Evolutionary conservation across 2,797 vertebrate genomes (phyloP), one percentile per base, ranked within the genome.

Genomic region (Gouania willdenowi): DNA sequence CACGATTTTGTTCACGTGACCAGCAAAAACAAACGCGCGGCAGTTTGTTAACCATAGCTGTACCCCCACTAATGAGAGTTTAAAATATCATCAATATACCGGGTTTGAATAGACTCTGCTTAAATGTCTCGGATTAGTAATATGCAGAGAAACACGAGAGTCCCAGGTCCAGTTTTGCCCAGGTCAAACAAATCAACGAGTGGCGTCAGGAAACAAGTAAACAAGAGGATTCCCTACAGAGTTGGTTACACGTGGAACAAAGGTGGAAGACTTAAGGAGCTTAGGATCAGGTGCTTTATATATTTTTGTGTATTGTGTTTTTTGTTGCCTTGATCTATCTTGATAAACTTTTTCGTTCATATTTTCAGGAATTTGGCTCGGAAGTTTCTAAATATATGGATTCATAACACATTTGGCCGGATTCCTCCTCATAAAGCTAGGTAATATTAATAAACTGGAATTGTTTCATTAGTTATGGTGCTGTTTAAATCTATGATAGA

Each of bases 381-480:
- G 64, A 99, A 95, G 60, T 98, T 91, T 63, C 82, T 97, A 16
- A 77, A 43, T 58, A 75, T 94, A 51, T 99, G 96, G 95, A 87
- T 88, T 21, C 68, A 41, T 44, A 89, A 82, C 25, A 91, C 91
- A 2, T 97, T 99, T 83, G 95, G 95, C 41, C 85, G 83, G 71
- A 52, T 94, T 47, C 81, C 82, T 28, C 91, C 89, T 44, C 90
- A 88, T 17, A 68, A 74, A 82, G 92, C 91, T 62, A 95, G 90
- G 92, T 94, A 87, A 51, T 7, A 1, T 42, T 41, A 21, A 5
- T 2, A n/a, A 27, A n/a, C 2, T 29, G 2, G 1, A 19, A 4
- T 9, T 2, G 1, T 11, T n/a, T n/a, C n/a, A n/a, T n/a, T n/a
- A n/a, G n/a, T n/a, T n/a, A n/a, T n/a, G n/a, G n/a, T n/a, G n/a